phyloP scores from a whole-genome alignment of 2,797 vertebrate species.

The Manis javanica region DNA sequence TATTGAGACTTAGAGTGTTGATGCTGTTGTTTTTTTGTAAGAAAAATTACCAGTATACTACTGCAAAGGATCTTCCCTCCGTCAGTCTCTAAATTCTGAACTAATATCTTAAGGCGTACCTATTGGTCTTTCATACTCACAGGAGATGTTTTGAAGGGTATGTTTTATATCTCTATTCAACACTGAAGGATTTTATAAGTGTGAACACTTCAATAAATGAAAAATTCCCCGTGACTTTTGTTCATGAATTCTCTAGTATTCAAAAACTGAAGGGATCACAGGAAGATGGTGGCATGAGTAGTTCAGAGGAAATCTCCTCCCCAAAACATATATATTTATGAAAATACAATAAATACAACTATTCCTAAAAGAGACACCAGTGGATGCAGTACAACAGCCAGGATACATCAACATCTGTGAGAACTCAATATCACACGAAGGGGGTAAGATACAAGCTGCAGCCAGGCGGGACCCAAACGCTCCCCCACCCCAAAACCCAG shows the following conservation, averaged over 20 bases:
- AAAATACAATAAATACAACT: too few relatives aligned
- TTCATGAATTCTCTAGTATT: neutral
- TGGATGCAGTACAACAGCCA: too few relatives aligned
- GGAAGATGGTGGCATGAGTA: too few relatives aligned
- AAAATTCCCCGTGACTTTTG: neutral
- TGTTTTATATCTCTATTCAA: neutral
- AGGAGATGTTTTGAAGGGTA: neutral
- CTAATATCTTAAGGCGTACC: neutral
- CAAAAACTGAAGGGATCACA: neutral
- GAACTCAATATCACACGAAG: too few relatives aligned
- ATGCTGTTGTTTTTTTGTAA: neutral
- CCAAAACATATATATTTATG: too few relatives aligned
- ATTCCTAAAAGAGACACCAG: too few relatives aligned
- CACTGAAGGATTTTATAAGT: neutral
- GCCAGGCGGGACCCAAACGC: too few relatives aligned
- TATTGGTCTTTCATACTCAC: neutral
- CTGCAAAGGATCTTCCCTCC: neutral
- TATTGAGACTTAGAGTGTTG: neutral
- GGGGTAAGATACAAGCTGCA: too few relatives aligned
- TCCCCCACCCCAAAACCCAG: too few relatives aligned
- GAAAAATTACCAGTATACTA: neutral
- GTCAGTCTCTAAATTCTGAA: neutral
- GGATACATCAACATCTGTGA: too few relatives aligned
- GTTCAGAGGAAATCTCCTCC: too few relatives aligned
- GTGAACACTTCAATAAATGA: neutral